These are phyloP conservation scores for Aleiodes testaceus DNA, from an alignment of 2,888 invertebrate species.

Conservation along the genomic window DNA sequence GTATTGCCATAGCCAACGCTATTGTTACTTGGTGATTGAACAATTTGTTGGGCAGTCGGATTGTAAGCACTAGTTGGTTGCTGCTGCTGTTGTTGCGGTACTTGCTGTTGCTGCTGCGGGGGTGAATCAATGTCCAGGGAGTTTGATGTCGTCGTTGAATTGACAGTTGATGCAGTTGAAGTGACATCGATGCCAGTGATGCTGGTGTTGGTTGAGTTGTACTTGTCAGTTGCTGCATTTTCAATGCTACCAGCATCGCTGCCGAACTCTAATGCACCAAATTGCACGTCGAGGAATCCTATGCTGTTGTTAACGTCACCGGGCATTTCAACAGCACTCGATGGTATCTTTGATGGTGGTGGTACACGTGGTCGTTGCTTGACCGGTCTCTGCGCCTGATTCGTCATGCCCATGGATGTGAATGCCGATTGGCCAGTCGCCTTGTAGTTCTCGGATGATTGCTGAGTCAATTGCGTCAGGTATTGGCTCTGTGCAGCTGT, in stretches of 20 bases:
- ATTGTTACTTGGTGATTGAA: conserved; percentile 64
- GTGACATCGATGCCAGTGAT: conserved; percentile 65
- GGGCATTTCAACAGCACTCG: conserved; percentile 97
- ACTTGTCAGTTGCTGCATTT: conserved; percentile 73
- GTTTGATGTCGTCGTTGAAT: conserved; percentile 60
- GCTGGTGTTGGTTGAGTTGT: conserved; percentile 69
- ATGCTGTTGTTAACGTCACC: conserved; percentile 86
- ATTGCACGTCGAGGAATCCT: conserved; percentile 92
- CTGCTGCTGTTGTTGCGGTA: conserved; percentile 54
- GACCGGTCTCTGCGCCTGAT: conserved; percentile 65
- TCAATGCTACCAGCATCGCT: conserved; percentile 75
- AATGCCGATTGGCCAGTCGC: conserved; percentile 68
- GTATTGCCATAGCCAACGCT: conserved; percentile 60
- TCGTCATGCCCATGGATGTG: conserved; percentile 62
- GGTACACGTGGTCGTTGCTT: conserved; percentile 70
- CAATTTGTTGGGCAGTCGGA: conserved; percentile 55
- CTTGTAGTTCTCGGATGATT: conserved; percentile 75
- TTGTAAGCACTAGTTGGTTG: conserved; percentile 62
- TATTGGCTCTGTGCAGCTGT: conserved; percentile 78
- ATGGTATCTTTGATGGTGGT: conserved; percentile 83
- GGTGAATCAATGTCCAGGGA: conserved; percentile 65
- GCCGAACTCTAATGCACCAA: conserved; percentile 89
- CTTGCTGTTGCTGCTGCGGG: conserved; percentile 56
- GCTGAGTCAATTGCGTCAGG: conserved; percentile 77
- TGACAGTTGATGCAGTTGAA: conserved; percentile 57